Evolutionary conservation across 1,140 invertebrate genomes (phyloP), one percentile per base, ranked within the genome.

Genomic region (Eueides isabella): DNA sequence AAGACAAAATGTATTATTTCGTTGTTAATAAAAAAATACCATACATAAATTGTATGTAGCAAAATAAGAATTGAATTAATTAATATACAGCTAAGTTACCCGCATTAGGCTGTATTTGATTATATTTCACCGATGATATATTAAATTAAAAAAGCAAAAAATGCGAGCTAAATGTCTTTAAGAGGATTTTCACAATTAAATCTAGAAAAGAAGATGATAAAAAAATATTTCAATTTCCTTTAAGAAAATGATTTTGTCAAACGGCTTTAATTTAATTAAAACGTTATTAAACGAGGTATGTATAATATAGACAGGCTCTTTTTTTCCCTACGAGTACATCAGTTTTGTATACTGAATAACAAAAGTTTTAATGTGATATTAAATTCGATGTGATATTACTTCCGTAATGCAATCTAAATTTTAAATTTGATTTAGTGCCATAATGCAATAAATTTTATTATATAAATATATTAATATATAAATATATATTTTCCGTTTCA

Each of bases 121-220:
- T 26, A 55, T 55, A 55, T 19, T 55, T 55, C 12, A 19, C 48
- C 19, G 9, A 55, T 55, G 19, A 2, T 11, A 55, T 55, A 12
- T 23, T 26, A 55, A 55, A 55, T 55, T 55, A 55, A 55, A 55
- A 23, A 55, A 55, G 48, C 26, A 26, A 55, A 55, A 55, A 55
- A 55, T 55, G 19, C 19, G 7, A 11, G 26, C 48, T 23, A 19
- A 55, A 55, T 6, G 48, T 2, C 48, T 19, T 55, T 55, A 55
- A 55, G 48, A 26, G 48, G 48, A 55, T 55, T 55, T 55, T 23
- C 19, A 55, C 9, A 55, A 55, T 55, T 55, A 55, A 55, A 55
- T 55, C 19, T 55, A 55, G 48, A 55, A 55, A 19, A 23, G 44
- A 23, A 11, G 48, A 23, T 19, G 48, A 55, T 55, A 55, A 11